Base-by-base conservation (phyloP, 2,888 invertebrate species). In the Carpatolechia fugitivella region DNA sequence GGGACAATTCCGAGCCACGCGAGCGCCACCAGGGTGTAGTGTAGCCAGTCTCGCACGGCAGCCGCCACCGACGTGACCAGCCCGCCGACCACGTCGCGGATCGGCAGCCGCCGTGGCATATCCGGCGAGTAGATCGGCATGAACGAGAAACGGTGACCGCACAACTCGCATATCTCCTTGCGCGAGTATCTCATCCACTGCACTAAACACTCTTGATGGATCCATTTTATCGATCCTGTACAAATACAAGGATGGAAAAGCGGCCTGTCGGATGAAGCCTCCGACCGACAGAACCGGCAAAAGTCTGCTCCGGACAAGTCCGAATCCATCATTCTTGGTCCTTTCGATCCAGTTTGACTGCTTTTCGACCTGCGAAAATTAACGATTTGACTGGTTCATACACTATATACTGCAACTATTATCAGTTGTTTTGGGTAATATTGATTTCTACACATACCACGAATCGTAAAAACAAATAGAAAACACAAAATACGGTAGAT, bases 91-190 rank as follows among this genome's bases (percentile, higher is more conserved):
- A 99, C 96, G 82, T 99, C 99, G 63, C 94, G 93, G 30, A 99
- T 90, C 0, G 99, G 99, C 69, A 99, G 90, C 58, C 99, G 93
- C 59, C 98, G 94, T n/a, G 99, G 99, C 99, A 99, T 99, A 80
- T 99, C 99, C 29, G 99, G 98, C n/a, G 99, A 98, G 86, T 99
- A 99, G 69, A 99, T 99, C 29, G 99, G 99, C 74, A 98, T 98
- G 77, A 99, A 99, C 3, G 98, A 97, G 85, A 99, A 99, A 58
- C 97, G 94, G 86, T 99, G 97, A 60, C 98, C 97, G 83, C 99
- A 99, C 62, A 99, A 88, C 84, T 99, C 99, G 91, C 99, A 99
- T 78, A 97, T 98, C 83, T 99, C 99, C 89, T 99, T 99, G 66
- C 98, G 94, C 60, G 98, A 99, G 83, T 99, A 99, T 63, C 98